phyloP scores from a whole-genome alignment of 1,140 invertebrate genomes.

The Apis florea region DNA sequence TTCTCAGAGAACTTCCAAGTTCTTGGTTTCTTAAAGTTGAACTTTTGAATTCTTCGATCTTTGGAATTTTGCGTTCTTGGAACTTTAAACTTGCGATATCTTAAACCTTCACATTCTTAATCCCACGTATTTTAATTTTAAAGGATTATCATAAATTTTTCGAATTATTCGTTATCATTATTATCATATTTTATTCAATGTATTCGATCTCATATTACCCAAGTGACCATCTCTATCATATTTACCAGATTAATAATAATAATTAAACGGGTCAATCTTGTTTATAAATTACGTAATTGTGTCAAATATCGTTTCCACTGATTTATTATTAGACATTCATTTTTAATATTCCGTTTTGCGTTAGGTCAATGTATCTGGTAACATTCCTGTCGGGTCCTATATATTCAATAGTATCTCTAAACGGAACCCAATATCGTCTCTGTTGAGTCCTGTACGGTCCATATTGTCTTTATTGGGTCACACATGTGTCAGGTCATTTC shows the following conservation, averaged over 20 bases:
- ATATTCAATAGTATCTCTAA: background rate
- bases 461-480: constrained; percentile 13
- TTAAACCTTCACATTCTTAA: too few relatives aligned
- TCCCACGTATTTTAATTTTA: too few relatives aligned
- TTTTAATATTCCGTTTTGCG: background rate
- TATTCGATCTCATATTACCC: too few relatives aligned
- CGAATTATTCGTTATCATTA: too few relatives aligned
- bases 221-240: too few relatives aligned
- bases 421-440: background rate
- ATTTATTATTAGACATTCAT: background rate
- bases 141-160: too few relatives aligned
- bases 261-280: background rate
- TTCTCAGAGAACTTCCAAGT: too few relatives aligned
- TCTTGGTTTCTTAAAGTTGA: background rate
- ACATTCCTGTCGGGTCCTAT: background rate
- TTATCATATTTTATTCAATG: too few relatives aligned
- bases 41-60: background rate
- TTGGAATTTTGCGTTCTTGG: background rate
- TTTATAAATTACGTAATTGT: too few relatives aligned
- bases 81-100: too few relatives aligned
- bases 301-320: too few relatives aligned
- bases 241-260: background rate
- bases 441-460: background rate
- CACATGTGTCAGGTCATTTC: constrained; percentile 10
- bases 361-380: background rate